Base-by-base conservation (phyloP, 2,888 invertebrate species). In the Neocrepidodera transversa region DNA sequence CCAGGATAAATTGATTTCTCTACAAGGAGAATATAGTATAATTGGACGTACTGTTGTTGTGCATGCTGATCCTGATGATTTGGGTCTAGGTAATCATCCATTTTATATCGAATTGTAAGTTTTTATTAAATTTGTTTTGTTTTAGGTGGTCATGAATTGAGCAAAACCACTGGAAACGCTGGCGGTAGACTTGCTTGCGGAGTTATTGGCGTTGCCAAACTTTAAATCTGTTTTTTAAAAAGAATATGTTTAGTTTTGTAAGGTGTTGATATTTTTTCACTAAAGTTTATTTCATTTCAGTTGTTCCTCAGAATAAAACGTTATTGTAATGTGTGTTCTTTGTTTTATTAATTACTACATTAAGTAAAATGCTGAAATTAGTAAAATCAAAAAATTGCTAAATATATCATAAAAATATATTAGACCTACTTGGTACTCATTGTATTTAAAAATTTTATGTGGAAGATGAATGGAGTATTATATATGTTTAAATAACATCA, bases 81-180 rank as follows among this genome's bases (percentile, higher is more conserved):
- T 97, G 60, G 97, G 97, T n/a, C 80, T 87, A 63, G 96, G 96
- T 23, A 32, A 32, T 28, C 8, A 28, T 8, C 6, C 8, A 6
- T 23, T 23, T 6, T 23, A 23, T 23, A 5, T 3, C 4, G 23
- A 23, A 23, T 23, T 23, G 3, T 6, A 23, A 23, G 23, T 23
- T 23, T 23, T 23, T 23, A 23, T 23, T 5, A 5, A 6, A 5
- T 5, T 23, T 23, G n/a, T 32, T 13, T 3, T 13, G 1, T 32
- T 32, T 38, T 17, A 38, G 38, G 54, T 36, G 95, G 95, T 0
- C 92, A 95, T 74, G 95, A 96, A 75, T 82, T 95, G 66, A 96
- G 95, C 83, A 91, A 91, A 81, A 88, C 91, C 2, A 97, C 97
- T 10, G 97, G 97, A 56, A 96, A 97, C 80, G 96, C 97, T 51